A percentile compares a stretch with the other conserved stretches of the same genome.
These are phyloP conservation scores for Lampris incognitus DNA, from an alignment of 2,113 vertebrate species.

Conservation along the genomic window DNA sequence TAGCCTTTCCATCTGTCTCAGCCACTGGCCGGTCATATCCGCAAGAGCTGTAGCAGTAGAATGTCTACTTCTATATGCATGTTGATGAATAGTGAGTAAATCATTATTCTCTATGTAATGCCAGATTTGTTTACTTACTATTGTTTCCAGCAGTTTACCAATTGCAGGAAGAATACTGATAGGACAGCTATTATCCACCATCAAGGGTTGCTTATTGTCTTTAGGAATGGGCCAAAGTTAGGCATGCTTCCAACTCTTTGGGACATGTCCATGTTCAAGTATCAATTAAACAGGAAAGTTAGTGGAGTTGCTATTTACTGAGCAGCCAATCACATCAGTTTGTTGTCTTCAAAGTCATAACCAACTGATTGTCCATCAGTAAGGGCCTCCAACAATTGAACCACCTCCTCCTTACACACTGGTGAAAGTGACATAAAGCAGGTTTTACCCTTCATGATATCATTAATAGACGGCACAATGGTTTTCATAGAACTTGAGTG, in stretches of 20 bases:
- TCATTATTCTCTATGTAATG: not conserved
- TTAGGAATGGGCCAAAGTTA: not conserved
- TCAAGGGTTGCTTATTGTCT: not conserved
- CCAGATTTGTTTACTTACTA: not conserved
- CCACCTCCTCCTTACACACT: not conserved
- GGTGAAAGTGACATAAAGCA: not conserved
- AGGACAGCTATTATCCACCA: not conserved
- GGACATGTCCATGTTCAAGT: not conserved
- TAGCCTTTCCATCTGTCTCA: no score
- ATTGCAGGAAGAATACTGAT: not conserved
- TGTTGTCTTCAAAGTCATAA: not conserved
- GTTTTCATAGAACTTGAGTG: no score
- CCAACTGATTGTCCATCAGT: not conserved
- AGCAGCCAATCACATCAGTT: not conserved
- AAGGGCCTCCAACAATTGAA: not conserved
- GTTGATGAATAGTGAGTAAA: no score
- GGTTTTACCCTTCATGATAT: no score
- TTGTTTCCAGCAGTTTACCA: not conserved
- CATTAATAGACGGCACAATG: no score
- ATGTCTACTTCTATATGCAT: no score
- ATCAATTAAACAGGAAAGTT: not conserved
- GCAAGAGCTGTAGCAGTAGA: no score
- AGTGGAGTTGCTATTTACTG: not conserved
- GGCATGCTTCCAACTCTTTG: not conserved
- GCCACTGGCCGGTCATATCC: no score